Evolutionary conservation across 1,140 invertebrate species (phyloP), one percentile per base, ranked within the genome.

Genomic region (Zaprionus taronus): DNA sequence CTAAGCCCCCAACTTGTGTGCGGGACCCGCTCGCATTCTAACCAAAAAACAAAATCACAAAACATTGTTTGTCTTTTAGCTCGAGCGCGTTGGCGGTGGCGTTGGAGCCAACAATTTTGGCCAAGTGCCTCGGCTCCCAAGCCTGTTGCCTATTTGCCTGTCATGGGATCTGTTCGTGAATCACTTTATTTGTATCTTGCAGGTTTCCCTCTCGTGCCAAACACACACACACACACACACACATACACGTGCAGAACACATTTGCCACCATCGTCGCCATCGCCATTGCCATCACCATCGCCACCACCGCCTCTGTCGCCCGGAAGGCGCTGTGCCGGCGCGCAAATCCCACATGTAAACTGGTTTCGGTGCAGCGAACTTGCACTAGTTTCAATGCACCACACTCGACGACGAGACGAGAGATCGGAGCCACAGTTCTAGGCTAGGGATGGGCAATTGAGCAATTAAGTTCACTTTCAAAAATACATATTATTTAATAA

Each of bases 361-460:
- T 58, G 79, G 86, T 85, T 91, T 89, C 73, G 64, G 68, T 80
- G 81, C 85, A 90, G 85, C 85, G 85, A 89, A 90, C 86, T 89
- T 89, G 85, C 85, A 89, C 85, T 86, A 90, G 85, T 75, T 89
- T 80, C 72, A 81, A 81, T 80, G 76, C 79, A 66, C 76, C 64
- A n/a, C 74, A 80, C 60, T 72, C 66, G 53, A 69, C 47, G 55
- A 24, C 47, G 22, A 20, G 5, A 15, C 38, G 11, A 9, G n/a
- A 22, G 53, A 26, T 61, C 64, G 55, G 47, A 34, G 62, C 68
- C 71, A 55, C n/a, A 71, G 57, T 86, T 86, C 77, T 80, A 72
- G 67, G 60, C 75, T 78, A 89, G 85, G 83, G 84, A 26, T 87
- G 73, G 55, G 51, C 14, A 11, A 47, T 31, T n/a, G 28, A 11